Percentiles rank a stretch among this genome's conserved stretches.
Conservation (phyloP, 1,140 invertebrate genomes). For the Pseudomyrmex dendroicus region DNA sequence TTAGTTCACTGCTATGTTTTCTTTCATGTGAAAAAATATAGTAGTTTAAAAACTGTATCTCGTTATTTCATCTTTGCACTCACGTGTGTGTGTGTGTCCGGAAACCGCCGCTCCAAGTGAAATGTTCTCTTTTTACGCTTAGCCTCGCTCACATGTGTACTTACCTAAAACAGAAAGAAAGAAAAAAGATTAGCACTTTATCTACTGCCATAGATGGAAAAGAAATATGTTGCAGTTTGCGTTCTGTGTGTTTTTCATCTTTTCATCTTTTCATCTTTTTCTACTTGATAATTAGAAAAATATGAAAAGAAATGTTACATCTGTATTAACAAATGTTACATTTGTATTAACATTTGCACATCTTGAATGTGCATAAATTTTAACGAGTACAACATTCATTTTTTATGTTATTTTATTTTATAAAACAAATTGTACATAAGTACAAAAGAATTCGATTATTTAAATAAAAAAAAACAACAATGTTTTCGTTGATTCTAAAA, state of each 20-base stretch:
- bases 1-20: too few species aligned
- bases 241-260: constrained; percentile 4
- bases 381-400: not conserved
- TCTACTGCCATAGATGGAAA: constrained; percentile 29
- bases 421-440: not conserved
- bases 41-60: constrained; percentile 8
- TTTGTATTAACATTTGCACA: too few species aligned
- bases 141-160: constrained; percentile 47
- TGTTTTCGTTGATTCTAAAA: too few species aligned
- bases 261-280: constrained; percentile 17
- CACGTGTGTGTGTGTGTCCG: constrained; percentile 39
- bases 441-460: too few species aligned
- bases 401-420: not conserved
- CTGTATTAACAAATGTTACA: constrained; percentile 9
- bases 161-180: constrained; percentile 76
- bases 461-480: too few species aligned
- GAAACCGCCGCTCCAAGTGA: too few species aligned
- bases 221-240: constrained; percentile 66
- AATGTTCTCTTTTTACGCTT: too few species aligned
- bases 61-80: constrained; percentile 49
- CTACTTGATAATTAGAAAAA: constrained; percentile 36
- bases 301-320: constrained; percentile 24
- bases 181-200: constrained; percentile 64
- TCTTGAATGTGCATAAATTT: not conserved
- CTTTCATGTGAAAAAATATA: too few species aligned